Percentiles rank a stretch among this genome's conserved stretches.
phyloP scores from a whole-genome alignment of 2,797 vertebrate genomes.

The Pelochelys cantorii region DNA sequence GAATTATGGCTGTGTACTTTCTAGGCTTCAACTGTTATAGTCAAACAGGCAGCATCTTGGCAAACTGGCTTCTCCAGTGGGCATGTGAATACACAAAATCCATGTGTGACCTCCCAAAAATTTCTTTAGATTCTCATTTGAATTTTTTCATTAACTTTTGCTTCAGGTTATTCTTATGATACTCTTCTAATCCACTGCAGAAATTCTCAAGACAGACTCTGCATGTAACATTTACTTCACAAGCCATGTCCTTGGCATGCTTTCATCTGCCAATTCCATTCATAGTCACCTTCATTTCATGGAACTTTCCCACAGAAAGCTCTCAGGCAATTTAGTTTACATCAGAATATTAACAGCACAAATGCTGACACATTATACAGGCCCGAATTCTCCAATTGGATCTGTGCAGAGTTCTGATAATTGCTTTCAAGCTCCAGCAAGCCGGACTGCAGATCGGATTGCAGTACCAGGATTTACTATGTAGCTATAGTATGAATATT shows the following conservation, averaged over 20 bases:
- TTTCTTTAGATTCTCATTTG: not conserved
- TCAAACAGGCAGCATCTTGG: not conserved
- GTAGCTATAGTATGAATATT: accelerated
- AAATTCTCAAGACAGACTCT: conserved; percentile 4
- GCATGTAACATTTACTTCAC: not conserved
- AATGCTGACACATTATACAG: not conserved
- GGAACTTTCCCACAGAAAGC: not conserved
- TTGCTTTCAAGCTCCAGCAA: not conserved
- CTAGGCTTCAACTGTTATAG: conserved; percentile 12
- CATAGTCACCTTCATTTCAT: not conserved
- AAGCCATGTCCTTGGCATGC: accelerated
- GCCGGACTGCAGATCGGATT: not conserved
- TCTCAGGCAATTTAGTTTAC: not conserved
- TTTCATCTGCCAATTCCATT: not conserved
- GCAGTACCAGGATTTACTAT: accelerated
- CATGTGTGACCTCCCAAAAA: not conserved
- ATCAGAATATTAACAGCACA: accelerated
- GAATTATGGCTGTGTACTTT: not conserved
- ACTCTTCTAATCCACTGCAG: conserved; percentile 35
- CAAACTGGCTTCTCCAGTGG: conserved; percentile 15
- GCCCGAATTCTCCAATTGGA: not conserved
- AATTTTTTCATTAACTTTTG: conserved; percentile 54
- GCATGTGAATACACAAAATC: not conserved
- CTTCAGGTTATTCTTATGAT: not conserved
- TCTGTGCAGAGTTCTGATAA: not conserved